A percentile compares a stretch with the other conserved stretches of the same genome.
These are phyloP conservation scores for Harmothoe impar DNA, from an alignment of 2,888 invertebrate genomes.

Conservation along the genomic window DNA sequence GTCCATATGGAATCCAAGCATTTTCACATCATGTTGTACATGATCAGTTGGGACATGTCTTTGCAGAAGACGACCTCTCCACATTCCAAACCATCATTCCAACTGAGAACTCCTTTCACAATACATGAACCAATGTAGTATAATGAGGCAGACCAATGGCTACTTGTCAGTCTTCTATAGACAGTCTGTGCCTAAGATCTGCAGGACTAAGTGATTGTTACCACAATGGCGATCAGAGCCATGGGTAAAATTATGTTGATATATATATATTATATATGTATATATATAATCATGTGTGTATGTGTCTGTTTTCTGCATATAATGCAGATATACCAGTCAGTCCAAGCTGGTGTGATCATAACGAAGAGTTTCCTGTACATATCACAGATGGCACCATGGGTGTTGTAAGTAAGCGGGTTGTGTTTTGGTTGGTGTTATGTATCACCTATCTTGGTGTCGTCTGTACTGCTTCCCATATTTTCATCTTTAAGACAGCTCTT, in stretches of 20 bases:
- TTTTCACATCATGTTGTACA: too few species aligned
- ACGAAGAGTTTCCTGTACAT: constrained; percentile 38
- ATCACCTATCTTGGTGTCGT: neutral
- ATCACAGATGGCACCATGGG: constrained; percentile 52
- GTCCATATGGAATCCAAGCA: too few species aligned
- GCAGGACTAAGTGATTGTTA: constrained; percentile 31
- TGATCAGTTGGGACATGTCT: too few species aligned
- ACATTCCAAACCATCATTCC: too few species aligned
- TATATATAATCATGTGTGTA: too few species aligned
- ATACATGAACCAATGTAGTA: too few species aligned
- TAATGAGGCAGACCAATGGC: too few species aligned
- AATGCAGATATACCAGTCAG: constrained; percentile 5
- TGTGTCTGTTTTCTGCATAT: neutral
- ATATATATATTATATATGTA: too few species aligned
- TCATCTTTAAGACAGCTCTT: neutral
- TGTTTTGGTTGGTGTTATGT: constrained; percentile 45
- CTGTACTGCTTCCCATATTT: neutral
- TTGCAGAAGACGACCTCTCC: too few species aligned
- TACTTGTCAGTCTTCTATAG: too few species aligned
- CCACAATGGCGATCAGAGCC: neutral
- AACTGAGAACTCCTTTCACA: too few species aligned
- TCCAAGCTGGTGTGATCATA: neutral
- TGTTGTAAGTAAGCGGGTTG: neutral
- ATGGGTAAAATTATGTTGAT: neutral
- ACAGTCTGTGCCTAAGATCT: neutral